Base-by-base conservation (phyloP, 2,797 vertebrate species). In the Betta splendens region DNA sequence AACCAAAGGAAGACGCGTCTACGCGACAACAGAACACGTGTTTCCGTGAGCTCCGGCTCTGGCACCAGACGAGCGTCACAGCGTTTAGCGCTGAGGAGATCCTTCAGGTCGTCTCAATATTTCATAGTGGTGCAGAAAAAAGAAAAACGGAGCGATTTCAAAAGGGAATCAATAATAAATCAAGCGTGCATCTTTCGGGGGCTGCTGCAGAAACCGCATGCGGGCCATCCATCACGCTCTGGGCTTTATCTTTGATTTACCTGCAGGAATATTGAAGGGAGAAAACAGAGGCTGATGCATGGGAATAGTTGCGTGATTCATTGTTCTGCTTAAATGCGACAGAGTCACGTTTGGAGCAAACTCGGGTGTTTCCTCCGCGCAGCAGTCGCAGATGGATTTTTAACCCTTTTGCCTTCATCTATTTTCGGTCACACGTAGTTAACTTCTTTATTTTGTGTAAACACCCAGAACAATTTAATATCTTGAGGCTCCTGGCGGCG, bases 161-260 rank as follows among this genome's bases (percentile, higher is more conserved):
- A 44, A 67, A 29, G 52, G 28, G 35, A 81, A 85, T 86, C 69
- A 85, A 87, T 88, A 85, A 86, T 87, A 77, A 80, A 89, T 85
- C 67, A 79, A 58, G 64, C 52, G 48, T 68, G 49, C 71, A 68
- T 80, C 53, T 74, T 79, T 72, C 4, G 15, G 42, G 23, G 42
- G 48, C 56, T 73, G 64, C 48, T 60, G 54, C 43, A 43, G 68
- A 79, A 64, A 64, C 52, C 29, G 68, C 56, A 20, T 67, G 69
- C 67, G 72, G 76, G 22, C 65, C 56, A 73, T 84, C 62, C 46
- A 69, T 85, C 77, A 68, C 44, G 47, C 17, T 56, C 28, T 64
- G 35, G 60, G 39, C 38, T 35, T 16, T 26, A 15, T 62, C 60
- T 53, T 18, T 62, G 51, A 58, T 33, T 33, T 60, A 56, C 18